Evolutionary conservation across 2,797 vertebrate species (phyloP), one percentile per base, ranked within the genome.

Genomic region (Crypturellus tataupa): DNA sequence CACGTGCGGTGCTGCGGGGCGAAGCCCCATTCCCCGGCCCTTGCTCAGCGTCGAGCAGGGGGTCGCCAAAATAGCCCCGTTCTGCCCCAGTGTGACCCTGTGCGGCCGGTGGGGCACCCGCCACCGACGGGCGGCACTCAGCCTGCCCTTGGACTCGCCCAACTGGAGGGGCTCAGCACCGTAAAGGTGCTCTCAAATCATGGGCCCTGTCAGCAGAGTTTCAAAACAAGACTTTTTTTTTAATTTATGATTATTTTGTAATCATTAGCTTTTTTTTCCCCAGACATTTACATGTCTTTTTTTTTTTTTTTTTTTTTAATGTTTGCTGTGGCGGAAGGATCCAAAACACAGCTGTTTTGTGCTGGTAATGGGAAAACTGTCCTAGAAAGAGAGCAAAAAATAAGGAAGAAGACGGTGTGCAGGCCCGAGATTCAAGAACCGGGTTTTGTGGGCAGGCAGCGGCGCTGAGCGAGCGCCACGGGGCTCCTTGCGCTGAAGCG

Each of bases 331-430:
- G 95, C 87, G 3, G 87, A 71, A 95, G 94, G 85, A 94, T 97
- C 96, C 96, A 94, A 96, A 97, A 96, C 91, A 89, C 95, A 97
- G 96, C 96, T 97, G 95, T 97, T 96, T 70, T 16, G 42, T 78
- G 92, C 73, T 90, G 78, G n/a, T 56, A 40, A 10, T 89, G 88
- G 90, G 93, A 94, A 97, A 97, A 95, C 83, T 69, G 19, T 91
- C 69, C 27, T 35, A 64, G 58, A n/a, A 67, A 67, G 6, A 35
- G 17, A 20, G 18, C 19, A 25, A 24, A 24, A 44, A 65, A 20
- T 3, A 24, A 51, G 49, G 27, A 44, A 59, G 64, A 87, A 95
- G 84, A 58, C 40, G n/a, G 75, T 72, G 68, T 79, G 80, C 80
- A 94, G 59, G 78, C 58, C 3, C 18, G 63, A 19, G 44, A 8